These are phyloP conservation scores for Nasonia giraulti DNA, from an alignment of 1,140 invertebrate genomes.

Conservation along the genomic window DNA sequence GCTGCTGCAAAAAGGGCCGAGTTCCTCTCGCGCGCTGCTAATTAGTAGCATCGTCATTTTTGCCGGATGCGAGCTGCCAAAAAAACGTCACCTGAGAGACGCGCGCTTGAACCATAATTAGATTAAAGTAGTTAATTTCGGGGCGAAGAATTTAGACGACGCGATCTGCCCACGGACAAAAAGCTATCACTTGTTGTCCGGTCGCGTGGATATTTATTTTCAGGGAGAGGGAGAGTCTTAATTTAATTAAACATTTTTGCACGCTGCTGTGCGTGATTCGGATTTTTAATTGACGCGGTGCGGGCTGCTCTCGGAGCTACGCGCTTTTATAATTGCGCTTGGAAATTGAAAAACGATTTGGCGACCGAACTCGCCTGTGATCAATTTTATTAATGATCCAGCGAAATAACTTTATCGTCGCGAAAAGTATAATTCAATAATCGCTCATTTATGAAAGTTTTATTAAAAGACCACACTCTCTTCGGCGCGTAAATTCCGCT, in stretches of 20 bases:
- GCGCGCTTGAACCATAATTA: constrained; percentile 38
- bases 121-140: constrained; percentile 49
- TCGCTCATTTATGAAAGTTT: not conserved
- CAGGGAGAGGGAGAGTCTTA: not conserved
- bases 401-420: not conserved
- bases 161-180: constrained; percentile 6
- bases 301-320: not conserved
- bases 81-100: not conserved
- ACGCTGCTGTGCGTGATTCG: not conserved
- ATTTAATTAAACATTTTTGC: constrained; percentile 23
- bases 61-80: not conserved
- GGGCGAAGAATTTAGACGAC: constrained; percentile 25
- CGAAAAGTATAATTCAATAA: not conserved
- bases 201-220: not conserved
- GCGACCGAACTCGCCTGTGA: too few species aligned
- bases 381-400: not conserved
- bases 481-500: too few species aligned
- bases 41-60: constrained; percentile 42
- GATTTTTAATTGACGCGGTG: not conserved
- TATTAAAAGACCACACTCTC: not conserved
- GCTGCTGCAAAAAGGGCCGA: not conserved
- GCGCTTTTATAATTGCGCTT: not conserved
- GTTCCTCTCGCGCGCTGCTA: constrained; percentile 16
- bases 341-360: not conserved
- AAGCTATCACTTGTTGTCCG: not conserved